Base-by-base conservation (phyloP, 1,140 invertebrate species). In the Cydia amplana region DNA sequence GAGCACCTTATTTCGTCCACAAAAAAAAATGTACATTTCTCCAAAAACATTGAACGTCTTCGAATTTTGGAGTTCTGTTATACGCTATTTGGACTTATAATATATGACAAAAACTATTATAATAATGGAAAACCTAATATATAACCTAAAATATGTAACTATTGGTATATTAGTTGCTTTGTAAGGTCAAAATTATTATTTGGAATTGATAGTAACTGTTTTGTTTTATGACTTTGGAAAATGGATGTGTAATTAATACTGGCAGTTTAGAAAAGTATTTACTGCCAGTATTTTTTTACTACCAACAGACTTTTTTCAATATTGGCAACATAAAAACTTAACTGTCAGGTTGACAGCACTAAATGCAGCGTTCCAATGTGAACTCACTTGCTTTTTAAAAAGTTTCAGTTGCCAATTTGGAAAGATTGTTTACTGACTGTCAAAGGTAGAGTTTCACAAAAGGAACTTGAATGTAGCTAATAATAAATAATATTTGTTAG, bases 61-160 rank as follows among this genome's bases (percentile, higher is more conserved):
- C 64, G 28, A 67, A 12, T 67, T 67, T 70, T 40, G 65, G n/a
- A 67, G 25, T 67, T 67, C 16, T 67, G 65, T 36, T 70, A 10
- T 65, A 65, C 25, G 16, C 65, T 70, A 43, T 70, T 70, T 36
- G 65, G 65, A 70, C 65, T 20, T 70, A 64, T 70, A 32, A 70
- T 60, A 60, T 60, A 60, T 60, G 16, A 60, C 20, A 23, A 60
- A 70, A 70, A 70, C 25, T 70, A 70, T 70, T 70, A 70, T 70
- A 18, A 70, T 70, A 70, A 70, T 70, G 65, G 64, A 70, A 70
- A 40, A 70, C n/a, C 28, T 70, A 70, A 70, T 70, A 70, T 70
- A 67, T 70, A 70, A 70, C 32, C 28, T 43, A 18, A 60, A 60
- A 60, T 55, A 60, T 60, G 65, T 70, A 70, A 36, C 28, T 70